These are phyloP conservation scores for Drosophila formosana DNA, from an alignment of 2,888 invertebrate genomes.

Conservation along the genomic window DNA sequence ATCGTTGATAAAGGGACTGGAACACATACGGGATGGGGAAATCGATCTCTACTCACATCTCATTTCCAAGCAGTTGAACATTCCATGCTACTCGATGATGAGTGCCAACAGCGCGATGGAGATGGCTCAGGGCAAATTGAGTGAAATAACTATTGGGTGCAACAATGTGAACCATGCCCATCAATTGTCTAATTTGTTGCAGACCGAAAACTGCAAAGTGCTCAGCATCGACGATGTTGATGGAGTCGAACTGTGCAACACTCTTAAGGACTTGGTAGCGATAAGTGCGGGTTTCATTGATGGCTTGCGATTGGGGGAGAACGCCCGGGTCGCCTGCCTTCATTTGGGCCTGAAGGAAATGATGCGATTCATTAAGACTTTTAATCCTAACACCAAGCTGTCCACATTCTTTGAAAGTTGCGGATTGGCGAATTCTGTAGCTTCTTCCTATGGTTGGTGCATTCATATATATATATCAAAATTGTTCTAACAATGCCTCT, in stretches of 20 bases:
- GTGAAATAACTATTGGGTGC: slow-evolving; percentile 98
- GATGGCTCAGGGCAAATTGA: slow-evolving; percentile 98
- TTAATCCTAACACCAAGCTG: slow-evolving; percentile 94
- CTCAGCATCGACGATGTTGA: slow-evolving; percentile 97
- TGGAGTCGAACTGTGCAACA: slow-evolving; percentile 98
- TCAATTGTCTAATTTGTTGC: slow-evolving; percentile 93
- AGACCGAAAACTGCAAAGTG: slow-evolving; percentile 97
- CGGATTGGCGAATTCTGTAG: slow-evolving; percentile 98
- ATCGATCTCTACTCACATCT: slow-evolving; percentile 97
- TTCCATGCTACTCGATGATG: slow-evolving; percentile 97
- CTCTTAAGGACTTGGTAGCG: slow-evolving; percentile 99
- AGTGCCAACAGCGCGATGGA: slow-evolving; percentile 98
- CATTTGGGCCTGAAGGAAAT: slow-evolving; percentile 99
- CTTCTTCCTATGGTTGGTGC: slow-evolving; percentile 94
- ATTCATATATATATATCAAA: not conserved
- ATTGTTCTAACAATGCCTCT: not conserved
- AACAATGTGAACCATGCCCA: slow-evolving; percentile 91
- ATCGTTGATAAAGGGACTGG: slow-evolving; percentile 98
- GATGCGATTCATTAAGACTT: slow-evolving; percentile 96
- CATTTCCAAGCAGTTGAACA: slow-evolving; percentile 91
- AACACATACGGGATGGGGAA: slow-evolving; percentile 92
- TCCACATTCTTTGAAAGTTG: slow-evolving; percentile 99
- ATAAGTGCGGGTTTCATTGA: slow-evolving; percentile 98
- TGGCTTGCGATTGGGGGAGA: slow-evolving; percentile 96
- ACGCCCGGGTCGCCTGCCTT: slow-evolving; percentile 98